phyloP scores from a whole-genome alignment of 2,113 vertebrate genomes.

The Todiramphus chloris region DNA sequence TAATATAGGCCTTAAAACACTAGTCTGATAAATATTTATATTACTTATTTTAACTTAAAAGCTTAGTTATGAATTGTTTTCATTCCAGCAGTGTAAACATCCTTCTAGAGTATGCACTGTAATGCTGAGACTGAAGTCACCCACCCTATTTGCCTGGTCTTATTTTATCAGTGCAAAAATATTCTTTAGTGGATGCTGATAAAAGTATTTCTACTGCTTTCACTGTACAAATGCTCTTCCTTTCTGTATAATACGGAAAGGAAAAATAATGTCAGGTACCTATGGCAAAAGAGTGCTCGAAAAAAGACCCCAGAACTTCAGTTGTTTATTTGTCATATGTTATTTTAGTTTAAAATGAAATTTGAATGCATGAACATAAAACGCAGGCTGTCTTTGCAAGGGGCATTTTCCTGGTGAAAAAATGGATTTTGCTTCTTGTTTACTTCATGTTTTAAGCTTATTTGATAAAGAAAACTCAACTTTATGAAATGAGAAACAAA shows the following conservation, averaged over 20 bases:
- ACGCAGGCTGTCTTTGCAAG: neutral
- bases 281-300: neutral
- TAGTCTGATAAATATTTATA: constrained; percentile 64
- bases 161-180: constrained; percentile 39
- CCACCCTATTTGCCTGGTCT: constrained; percentile 21
- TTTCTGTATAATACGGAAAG: neutral
- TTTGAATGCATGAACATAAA: neutral
- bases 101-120: constrained; percentile 33
- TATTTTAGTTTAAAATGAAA: neutral
- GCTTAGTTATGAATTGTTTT: constrained; percentile 65
- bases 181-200: neutral
- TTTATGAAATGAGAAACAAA: constrained; percentile 62
- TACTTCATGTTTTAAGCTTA: constrained; percentile 68
- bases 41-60: constrained; percentile 69
- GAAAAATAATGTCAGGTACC: neutral
- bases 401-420: neutral
- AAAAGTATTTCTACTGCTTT: neutral
- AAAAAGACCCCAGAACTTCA: neutral
- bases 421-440: constrained; percentile 28
- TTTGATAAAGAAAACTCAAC: constrained; percentile 62
- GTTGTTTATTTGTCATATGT: neutral
- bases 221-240: neutral
- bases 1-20: constrained; percentile 52
- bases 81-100: constrained; percentile 66
- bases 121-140: constrained; percentile 24